Percentiles rank a stretch among this genome's conserved stretches.
phyloP scores from a whole-genome alignment of 2,113 vertebrate genomes.

The Ursus arctos region DNA sequence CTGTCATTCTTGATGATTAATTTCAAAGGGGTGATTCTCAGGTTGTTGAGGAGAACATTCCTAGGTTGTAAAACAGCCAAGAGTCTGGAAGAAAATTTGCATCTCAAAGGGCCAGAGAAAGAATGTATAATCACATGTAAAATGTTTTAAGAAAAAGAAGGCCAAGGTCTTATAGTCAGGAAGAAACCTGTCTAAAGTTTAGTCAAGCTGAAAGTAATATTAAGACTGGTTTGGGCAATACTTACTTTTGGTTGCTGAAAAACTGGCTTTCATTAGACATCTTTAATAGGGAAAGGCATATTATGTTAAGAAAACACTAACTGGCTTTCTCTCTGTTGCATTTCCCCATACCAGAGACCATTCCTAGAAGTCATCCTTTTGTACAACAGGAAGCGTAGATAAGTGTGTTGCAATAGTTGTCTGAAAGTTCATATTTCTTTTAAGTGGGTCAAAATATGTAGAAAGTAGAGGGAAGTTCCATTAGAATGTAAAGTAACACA shows the following conservation, averaged over 20 bases:
- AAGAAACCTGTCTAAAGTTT: not conserved
- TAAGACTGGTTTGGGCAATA: not conserved
- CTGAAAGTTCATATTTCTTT: not conserved
- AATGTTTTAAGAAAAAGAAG: not conserved
- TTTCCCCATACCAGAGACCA: not conserved
- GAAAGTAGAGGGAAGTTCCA: not conserved
- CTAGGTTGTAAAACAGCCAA: not conserved
- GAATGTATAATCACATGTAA: not conserved
- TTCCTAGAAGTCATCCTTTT: not conserved
- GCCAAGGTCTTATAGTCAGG: accelerated
- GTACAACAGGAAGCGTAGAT: not conserved
- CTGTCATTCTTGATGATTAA: not conserved
- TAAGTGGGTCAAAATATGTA: not conserved
- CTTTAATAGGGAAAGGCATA: not conserved
- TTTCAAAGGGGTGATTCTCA: not conserved
- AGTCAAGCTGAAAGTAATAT: not conserved
- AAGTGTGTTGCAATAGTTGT: not conserved
- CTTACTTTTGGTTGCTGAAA: not conserved
- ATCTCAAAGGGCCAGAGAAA: not conserved
- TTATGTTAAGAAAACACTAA: not conserved
- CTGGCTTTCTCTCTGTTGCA: not conserved
- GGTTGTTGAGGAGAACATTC: not conserved
- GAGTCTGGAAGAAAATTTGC: not conserved
- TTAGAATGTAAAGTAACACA: not conserved
- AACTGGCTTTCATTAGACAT: not conserved